These are phyloP conservation scores for Iguana delicatissima DNA, from an alignment of 2,797 vertebrate species.

Conservation along the genomic window DNA sequence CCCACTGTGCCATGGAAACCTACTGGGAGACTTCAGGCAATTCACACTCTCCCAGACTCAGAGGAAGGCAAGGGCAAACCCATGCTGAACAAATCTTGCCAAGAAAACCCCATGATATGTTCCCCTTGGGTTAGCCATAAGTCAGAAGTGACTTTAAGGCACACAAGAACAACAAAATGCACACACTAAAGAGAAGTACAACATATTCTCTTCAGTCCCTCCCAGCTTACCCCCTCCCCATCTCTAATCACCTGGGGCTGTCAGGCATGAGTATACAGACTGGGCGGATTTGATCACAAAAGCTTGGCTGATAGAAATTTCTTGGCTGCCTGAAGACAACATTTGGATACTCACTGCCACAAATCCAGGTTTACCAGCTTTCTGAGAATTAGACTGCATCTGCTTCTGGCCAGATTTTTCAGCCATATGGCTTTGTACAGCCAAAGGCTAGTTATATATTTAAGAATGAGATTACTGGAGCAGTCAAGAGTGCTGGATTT, in stretches of 20 bases:
- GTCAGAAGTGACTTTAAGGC: no score
- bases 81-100: no score
- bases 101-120: no score
- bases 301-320: constrained; percentile 59
- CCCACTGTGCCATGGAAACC: no score
- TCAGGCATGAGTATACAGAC: constrained; percentile 50
- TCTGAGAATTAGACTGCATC: constrained; percentile 67
- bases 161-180: neutral
- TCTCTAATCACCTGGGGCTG: constrained; percentile 47
- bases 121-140: no score
- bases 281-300: constrained; percentile 51
- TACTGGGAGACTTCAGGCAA: no score
- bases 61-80: no score
- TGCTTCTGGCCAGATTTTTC: constrained; percentile 70
- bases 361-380: constrained; percentile 73
- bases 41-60: no score
- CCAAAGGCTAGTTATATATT: constrained; percentile 70
- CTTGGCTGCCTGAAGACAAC: constrained; percentile 73
- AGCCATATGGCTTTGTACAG: constrained; percentile 74
- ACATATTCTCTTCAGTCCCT: neutral
- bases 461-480: constrained; percentile 55
- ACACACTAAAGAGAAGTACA: neutral
- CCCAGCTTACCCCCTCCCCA: neutral
- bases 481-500: constrained; percentile 50
- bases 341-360: constrained; percentile 67